Evolutionary conservation across 1,140 invertebrate species (phyloP), one percentile per base, ranked within the genome.

Genomic region (Aphidius ervi): DNA sequence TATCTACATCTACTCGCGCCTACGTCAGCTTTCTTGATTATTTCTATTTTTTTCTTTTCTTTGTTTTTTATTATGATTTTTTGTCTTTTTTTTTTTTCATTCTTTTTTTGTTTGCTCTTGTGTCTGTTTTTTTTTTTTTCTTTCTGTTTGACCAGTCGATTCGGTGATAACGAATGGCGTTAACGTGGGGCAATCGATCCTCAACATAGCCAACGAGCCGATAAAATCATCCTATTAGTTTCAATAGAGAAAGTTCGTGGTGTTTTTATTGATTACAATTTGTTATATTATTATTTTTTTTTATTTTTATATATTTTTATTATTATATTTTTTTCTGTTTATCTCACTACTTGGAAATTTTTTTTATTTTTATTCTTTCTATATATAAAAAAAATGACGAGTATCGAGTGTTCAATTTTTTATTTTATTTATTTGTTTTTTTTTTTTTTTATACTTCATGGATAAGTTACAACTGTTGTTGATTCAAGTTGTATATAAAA

Each of bases 141-240:
- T 20, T 10, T 46, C 23, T 42, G 9, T 58, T 50, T 43, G 23
- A n/a, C 40, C 40, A 23, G 16, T 20, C 16, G 16, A 50, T 6
- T 31, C 57, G 41, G 16, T 8, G 47, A 58, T 58, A 58, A 42
- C 47, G 57, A 58, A 52, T 43, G 57, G 42, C 10, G 7, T 20
- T 37, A 41, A 31, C 39, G 39, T 9, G 47, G 10, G 46, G 31
- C 45, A 16, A 47, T 56, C n/a, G 46, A 47, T 46, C 37, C 23
- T 31, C 46, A 46, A 47, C 46, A 20, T 16, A 37, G 31, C 23
- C 20, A 50, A 47, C 56, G 46, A 49, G 40, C 47, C 46, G 56
- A 58, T 58, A 49, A 58, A 58, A 49, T 58, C 46, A 50, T 58
- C 56, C 47, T 10, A 50, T 58, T 58, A 50, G 47, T 58, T 58